phyloP scores from a whole-genome alignment of 2,113 vertebrate genomes.

The Phoenicopterus ruber region DNA sequence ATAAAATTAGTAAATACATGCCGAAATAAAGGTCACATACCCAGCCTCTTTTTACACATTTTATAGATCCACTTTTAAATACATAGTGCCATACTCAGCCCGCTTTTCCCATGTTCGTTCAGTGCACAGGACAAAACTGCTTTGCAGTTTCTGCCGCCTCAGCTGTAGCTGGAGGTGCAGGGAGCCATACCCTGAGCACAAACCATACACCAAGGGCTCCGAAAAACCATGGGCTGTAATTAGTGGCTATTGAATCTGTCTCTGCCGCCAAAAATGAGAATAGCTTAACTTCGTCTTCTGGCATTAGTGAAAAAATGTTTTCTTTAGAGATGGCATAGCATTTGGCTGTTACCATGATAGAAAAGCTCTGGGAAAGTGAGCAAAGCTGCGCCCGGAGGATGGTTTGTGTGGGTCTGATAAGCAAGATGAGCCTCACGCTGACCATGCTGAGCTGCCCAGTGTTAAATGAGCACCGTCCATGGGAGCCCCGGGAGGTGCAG shows the following conservation, averaged over 20 bases:
- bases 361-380: not conserved
- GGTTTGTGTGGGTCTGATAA: not conserved
- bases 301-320: not conserved
- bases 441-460: not conserved
- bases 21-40: not conserved
- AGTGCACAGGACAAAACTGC: not conserved
- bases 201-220: not conserved
- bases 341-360: not conserved
- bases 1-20: not conserved
- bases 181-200: not conserved
- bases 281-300: not conserved
- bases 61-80: not conserved
- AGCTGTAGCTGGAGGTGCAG: not conserved
- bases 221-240: not conserved
- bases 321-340: not conserved
- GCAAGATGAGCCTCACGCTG: not conserved
- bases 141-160: not conserved
- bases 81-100: not conserved
- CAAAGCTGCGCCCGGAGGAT: accelerated
- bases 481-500: not conserved
- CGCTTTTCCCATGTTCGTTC: not conserved
- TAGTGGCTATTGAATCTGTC: not conserved
- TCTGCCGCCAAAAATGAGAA: not conserved
- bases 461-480: not conserved
- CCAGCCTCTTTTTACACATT: not conserved